phyloP scores from a whole-genome alignment of 2,113 vertebrate genomes.

The Cynopterus brachyotis region DNA sequence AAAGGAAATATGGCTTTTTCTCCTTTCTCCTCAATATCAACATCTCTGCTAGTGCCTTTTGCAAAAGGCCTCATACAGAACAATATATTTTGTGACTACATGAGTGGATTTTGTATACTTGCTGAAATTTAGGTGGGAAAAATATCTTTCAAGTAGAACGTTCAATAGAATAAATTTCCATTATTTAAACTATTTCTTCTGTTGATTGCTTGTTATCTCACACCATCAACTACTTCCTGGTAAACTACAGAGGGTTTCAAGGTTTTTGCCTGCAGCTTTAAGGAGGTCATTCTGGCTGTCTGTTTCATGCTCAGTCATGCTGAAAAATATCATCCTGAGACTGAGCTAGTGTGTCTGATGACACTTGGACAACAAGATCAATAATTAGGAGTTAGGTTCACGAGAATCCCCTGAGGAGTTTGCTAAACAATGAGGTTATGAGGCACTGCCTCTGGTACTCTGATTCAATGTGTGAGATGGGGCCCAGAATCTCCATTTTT shows the following conservation, averaged over 20 bases:
- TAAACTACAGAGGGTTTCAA: not conserved
- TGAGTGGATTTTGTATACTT: not conserved
- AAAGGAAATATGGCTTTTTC: not conserved
- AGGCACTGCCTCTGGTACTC: not conserved
- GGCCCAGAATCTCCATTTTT: not conserved
- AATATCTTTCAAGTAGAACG: not conserved
- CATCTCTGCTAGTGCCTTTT: not conserved
- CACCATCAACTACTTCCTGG: not conserved
- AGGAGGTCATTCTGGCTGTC: not conserved
- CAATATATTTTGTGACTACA: not conserved
- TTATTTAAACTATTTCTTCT: not conserved
- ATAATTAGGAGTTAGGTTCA: not conserved
- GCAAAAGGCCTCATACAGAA: not conserved
- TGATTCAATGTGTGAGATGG: not conserved
- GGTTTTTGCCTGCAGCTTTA: not conserved
- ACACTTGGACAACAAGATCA: not conserved
- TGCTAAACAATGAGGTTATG: not conserved
- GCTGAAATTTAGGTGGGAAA: not conserved
- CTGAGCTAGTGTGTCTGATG: not conserved
- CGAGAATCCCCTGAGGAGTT: not conserved
- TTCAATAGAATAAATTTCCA: not conserved
- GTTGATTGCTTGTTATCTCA: not conserved
- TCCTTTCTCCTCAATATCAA: not conserved
- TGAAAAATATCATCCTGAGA: not conserved
- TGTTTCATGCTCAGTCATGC: not conserved